Conservation (phyloP, 2,888 invertebrate species). For the Acanthacorydalis orientalis region DNA sequence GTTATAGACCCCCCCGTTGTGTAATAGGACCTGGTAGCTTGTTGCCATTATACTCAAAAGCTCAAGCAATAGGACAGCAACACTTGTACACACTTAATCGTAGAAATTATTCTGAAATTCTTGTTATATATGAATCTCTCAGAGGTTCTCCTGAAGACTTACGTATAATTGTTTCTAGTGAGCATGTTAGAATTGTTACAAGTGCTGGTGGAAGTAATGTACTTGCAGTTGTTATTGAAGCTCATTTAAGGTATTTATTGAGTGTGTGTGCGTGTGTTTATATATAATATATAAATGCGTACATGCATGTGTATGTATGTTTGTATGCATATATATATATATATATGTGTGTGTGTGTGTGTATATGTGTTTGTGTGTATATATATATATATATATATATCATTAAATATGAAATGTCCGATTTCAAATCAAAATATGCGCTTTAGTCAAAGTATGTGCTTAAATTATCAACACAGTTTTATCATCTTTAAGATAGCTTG, state of each 20-base stretch:
- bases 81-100: constrained; percentile 57
- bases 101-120: constrained; percentile 55
- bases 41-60: constrained; percentile 61
- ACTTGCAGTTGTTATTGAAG: constrained; percentile 32
- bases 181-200: constrained; percentile 54
- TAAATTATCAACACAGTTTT: too few relatives aligned
- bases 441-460: too few relatives aligned
- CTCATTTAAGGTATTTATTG: constrained; percentile 27
- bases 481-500: too few relatives aligned
- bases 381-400: too few relatives aligned
- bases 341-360: too few relatives aligned
- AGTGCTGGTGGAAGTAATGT: constrained; percentile 21
- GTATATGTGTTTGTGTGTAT: too few relatives aligned
- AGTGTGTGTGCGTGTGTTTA: neutral
- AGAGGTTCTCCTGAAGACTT: constrained; percentile 63
- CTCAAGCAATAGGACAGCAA: constrained; percentile 67
- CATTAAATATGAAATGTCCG: too few relatives aligned
- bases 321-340: too few relatives aligned
- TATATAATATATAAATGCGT: too few relatives aligned
- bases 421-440: too few relatives aligned
- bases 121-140: constrained; percentile 68
- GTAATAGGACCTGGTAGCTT: constrained; percentile 67
- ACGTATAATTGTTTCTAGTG: constrained; percentile 61
- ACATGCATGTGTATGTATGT: too few relatives aligned
- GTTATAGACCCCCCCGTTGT: constrained; percentile 56